phyloP scores from a whole-genome alignment of 2,797 vertebrate genomes.

The Chaetodon trifasciatus region DNA sequence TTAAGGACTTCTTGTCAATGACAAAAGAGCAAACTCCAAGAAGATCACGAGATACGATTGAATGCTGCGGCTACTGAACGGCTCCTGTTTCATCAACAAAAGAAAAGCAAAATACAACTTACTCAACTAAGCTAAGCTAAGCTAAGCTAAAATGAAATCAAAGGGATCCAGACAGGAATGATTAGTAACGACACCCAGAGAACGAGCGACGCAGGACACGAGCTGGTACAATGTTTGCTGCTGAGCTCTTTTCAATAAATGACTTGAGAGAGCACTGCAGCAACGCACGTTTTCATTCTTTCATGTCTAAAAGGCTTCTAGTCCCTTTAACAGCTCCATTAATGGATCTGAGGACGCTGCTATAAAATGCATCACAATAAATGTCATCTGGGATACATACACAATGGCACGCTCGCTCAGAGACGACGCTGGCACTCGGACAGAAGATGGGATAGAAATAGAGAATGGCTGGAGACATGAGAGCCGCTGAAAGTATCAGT shows the following conservation, averaged over 20 bases:
- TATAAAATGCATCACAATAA: slow-evolving; percentile 75
- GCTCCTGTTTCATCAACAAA: background rate
- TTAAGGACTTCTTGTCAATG: background rate
- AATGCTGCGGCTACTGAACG: background rate
- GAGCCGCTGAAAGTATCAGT: slow-evolving; percentile 68
- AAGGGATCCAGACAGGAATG: background rate
- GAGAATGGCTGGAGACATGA: slow-evolving; percentile 29
- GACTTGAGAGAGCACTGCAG: slow-evolving; percentile 61
- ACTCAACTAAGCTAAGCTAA: background rate
- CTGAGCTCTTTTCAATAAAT: slow-evolving; percentile 56
- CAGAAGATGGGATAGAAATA: slow-evolving; percentile 51
- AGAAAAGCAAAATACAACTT: background rate
- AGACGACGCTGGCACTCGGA: slow-evolving; percentile 44
- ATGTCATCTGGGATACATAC: slow-evolving; percentile 65
- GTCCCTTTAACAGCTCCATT: slow-evolving; percentile 73
- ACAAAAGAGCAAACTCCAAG: background rate
- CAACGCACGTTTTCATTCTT: slow-evolving; percentile 62
- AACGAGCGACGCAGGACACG: slow-evolving; percentile 13
- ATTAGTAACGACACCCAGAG: background rate
- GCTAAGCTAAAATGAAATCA: background rate
- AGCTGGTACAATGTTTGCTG: slow-evolving; percentile 40
- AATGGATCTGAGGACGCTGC: slow-evolving; percentile 69
- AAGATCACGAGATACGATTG: background rate
- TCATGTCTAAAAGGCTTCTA: slow-evolving; percentile 66
- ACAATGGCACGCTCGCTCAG: slow-evolving; percentile 65